phyloP scores from a whole-genome alignment of 2,888 invertebrate genomes.

The Microctonus hyperodae region DNA sequence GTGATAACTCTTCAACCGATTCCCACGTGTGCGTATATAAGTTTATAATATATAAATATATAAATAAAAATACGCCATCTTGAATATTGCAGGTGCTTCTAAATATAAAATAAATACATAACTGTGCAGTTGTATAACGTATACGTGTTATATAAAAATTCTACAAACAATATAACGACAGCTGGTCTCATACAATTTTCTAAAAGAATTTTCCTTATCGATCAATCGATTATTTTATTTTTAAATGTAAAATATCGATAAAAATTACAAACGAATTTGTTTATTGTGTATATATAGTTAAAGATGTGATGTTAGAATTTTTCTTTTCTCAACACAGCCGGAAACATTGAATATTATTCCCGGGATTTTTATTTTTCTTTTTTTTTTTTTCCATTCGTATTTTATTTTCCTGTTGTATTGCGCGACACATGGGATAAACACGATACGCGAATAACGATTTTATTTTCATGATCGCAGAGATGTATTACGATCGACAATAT shows the following conservation, averaged over 20 bases:
- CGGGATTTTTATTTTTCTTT: background rate
- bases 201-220: background rate
- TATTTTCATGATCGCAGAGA: slow-evolving; percentile 5
- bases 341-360: background rate
- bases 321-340: background rate
- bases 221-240: slow-evolving; percentile 1
- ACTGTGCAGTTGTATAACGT: no score
- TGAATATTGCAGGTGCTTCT: slow-evolving; percentile 6
- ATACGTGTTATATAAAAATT: no score
- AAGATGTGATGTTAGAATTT: background rate
- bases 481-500: slow-evolving; percentile 1
- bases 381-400: background rate
- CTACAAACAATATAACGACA: background rate
- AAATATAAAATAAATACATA: background rate
- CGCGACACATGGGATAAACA: background rate
- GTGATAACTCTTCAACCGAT: slow-evolving; percentile 30
- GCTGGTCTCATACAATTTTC: slow-evolving; percentile 1
- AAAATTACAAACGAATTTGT: background rate
- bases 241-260: background rate
- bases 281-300: no score
- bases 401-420: background rate
- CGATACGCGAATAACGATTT: background rate
- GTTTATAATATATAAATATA: background rate
- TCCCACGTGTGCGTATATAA: slow-evolving; percentile 4
- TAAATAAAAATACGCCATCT: background rate